Evolutionary conservation across 1,140 invertebrate genomes (phyloP), one percentile per base, ranked within the genome.

Genomic region (Lineus longissimus): DNA sequence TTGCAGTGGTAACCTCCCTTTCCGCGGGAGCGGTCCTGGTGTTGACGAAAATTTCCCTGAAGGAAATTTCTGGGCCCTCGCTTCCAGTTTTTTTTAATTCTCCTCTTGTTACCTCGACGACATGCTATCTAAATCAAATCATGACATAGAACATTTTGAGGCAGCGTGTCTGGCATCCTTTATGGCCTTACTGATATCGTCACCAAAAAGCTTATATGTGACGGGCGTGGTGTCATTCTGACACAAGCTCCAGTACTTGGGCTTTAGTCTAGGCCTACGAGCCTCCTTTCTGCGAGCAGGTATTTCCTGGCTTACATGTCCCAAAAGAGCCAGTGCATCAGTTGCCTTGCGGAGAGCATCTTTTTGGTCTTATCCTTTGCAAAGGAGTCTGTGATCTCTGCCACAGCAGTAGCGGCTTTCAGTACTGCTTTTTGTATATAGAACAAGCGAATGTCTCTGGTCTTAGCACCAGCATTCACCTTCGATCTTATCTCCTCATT

Each of bases 221-320:
- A 51, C 47, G 9, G 47, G 47, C 6, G 25, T 27, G 25, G n/a
- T 51, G 47, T 51, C 47, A 4, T 51, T 4, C 33, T 36, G 33
- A 27, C 47, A 51, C 19, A 51, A 27, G 25, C 47, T 27, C 47
- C 47, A 51, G 25, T 51, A 51, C n/a, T 51, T 51, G 47, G 47
- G 47, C 25, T 51, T 51, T n/a, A 51, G 25, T n/a, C 47, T n/a
- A 23, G 47, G 47, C 47, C n/a, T 51, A n/a, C 6, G 6, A 9
- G 47, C n/a, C 25, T 51, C 47, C n/a, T 27, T 19, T n/a, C 47
- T 19, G 47, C 47, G 47, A 19, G 25, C 25, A 23, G 47, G n/a
- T 27, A 51, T 23, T n/a, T n/a, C 47, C 9, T 51, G 47, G n/a
- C 19, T 23, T 51, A n/a, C 47, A 51, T 51, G 47, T 19, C 47